A percentile compares a stretch with the other conserved stretches of the same genome.
Conservation (phyloP, 2,113 vertebrate genomes). For the Serinus canaria region DNA sequence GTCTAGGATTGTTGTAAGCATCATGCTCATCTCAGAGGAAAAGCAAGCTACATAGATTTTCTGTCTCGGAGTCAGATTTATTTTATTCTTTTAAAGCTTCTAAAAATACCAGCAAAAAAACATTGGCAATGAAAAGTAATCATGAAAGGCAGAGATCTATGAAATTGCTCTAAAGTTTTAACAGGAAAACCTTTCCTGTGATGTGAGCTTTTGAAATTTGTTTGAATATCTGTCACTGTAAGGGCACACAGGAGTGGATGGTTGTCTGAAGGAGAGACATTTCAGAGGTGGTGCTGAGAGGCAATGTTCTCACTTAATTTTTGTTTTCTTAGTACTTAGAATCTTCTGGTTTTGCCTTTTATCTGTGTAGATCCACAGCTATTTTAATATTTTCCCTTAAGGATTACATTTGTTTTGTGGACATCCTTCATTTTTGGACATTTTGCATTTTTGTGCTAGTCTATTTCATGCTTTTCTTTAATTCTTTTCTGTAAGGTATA, state of each 20-base stretch:
- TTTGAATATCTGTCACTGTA: neutral
- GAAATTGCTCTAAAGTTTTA: neutral
- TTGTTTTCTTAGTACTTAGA: neutral
- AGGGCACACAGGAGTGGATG: neutral
- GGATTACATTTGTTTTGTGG: neutral
- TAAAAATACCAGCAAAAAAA: neutral
- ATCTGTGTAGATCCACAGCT: neutral
- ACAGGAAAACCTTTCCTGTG: neutral
- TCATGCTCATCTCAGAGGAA: neutral
- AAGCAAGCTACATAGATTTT: constrained; percentile 26
- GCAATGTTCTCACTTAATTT: neutral
- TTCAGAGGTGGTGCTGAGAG: neutral
- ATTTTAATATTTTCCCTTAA: neutral
- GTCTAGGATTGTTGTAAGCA: neutral
- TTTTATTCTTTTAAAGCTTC: neutral
- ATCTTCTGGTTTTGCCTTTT: neutral
- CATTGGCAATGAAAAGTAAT: neutral
- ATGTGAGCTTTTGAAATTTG: neutral
- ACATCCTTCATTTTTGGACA: neutral
- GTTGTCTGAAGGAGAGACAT: neutral
- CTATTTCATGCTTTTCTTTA: neutral
- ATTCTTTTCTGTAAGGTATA: neutral
- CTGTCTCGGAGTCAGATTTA: neutral
- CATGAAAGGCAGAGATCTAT: neutral
- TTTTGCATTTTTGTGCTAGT: neutral